A percentile compares a stretch with the other conserved stretches of the same genome.
phyloP scores from a whole-genome alignment of 2,797 vertebrate species.

The Lutjanus campechanus region DNA sequence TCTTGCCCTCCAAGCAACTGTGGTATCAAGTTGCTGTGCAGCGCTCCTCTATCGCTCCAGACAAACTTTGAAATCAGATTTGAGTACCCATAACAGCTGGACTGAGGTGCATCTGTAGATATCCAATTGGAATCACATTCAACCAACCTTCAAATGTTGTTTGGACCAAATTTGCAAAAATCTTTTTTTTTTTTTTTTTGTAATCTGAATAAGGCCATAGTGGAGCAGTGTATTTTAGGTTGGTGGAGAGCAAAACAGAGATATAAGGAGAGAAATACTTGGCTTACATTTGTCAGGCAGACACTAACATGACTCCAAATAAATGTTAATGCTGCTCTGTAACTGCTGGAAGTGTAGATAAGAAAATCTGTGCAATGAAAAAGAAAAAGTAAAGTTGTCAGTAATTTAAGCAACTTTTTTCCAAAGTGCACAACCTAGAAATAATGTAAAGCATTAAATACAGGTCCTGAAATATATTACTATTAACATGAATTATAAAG shows the following conservation, averaged over 20 bases:
- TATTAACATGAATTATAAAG: slow-evolving; percentile 16
- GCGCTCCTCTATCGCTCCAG: no score
- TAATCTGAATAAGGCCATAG: not conserved
- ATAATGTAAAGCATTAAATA: not conserved
- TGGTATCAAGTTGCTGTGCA: no score
- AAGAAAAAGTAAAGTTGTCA: not conserved
- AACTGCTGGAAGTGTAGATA: not conserved
- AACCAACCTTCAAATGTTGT: no score
- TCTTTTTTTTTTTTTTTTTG: no score
- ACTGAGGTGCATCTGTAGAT: no score
- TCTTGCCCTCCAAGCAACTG: no score
- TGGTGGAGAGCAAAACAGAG: not conserved
- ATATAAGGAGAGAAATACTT: not conserved
- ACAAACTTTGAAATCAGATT: no score
- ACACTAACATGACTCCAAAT: not conserved
- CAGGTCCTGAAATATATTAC: not conserved
- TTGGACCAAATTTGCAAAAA: no score
- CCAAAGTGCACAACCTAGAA: not conserved
- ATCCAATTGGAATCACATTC: no score
- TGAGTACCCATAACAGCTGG: no score
- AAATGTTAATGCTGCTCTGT: not conserved
- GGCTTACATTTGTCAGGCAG: not conserved
- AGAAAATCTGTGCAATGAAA: not conserved
- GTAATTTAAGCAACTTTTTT: not conserved
- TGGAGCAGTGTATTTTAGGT: not conserved